A percentile compares a stretch with the other conserved stretches of the same genome.
These are phyloP conservation scores for Sericinus montela DNA, from an alignment of 2,888 invertebrate species.

Conservation along the genomic window DNA sequence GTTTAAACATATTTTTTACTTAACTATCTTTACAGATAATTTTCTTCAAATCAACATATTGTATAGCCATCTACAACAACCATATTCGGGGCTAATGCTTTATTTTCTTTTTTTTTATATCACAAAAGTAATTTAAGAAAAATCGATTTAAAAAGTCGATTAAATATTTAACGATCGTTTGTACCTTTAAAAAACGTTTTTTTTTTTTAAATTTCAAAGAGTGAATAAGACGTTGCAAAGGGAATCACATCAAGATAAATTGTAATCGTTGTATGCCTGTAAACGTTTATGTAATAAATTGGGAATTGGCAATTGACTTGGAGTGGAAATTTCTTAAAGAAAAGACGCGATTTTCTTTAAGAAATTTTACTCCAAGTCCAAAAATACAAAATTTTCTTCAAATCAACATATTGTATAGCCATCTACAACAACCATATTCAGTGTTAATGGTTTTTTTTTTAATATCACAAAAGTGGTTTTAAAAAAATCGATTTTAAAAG, in stretches of 20 bases:
- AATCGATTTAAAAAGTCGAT: neutral
- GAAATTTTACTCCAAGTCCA: neutral
- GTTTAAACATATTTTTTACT: neutral
- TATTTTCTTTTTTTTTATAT: constrained; percentile 4
- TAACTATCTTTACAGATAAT: neutral
- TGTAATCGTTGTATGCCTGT: constrained; percentile 17
- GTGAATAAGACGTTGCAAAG: neutral
- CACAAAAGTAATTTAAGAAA: constrained; percentile 5
- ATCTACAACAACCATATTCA: neutral
- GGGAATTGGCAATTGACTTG: too few relatives aligned
- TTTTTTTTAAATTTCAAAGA: neutral
- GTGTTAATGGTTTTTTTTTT: neutral
- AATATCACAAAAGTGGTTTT: constrained; percentile 9
- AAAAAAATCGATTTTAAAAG: neutral
- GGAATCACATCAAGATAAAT: constrained; percentile 13
- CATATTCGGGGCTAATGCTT: neutral
- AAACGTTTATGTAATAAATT: constrained; percentile 9
- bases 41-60: neutral
- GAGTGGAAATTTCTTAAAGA: too few relatives aligned
- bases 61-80: neutral
- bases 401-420: neutral
- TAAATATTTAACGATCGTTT: neutral
- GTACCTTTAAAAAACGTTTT: neutral
- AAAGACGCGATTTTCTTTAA: too few relatives aligned
- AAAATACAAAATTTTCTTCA: neutral